Evolutionary conservation across 2,888 invertebrate species (phyloP), one percentile per base, ranked within the genome.

Genomic region (Drosophila subsilvestris): DNA sequence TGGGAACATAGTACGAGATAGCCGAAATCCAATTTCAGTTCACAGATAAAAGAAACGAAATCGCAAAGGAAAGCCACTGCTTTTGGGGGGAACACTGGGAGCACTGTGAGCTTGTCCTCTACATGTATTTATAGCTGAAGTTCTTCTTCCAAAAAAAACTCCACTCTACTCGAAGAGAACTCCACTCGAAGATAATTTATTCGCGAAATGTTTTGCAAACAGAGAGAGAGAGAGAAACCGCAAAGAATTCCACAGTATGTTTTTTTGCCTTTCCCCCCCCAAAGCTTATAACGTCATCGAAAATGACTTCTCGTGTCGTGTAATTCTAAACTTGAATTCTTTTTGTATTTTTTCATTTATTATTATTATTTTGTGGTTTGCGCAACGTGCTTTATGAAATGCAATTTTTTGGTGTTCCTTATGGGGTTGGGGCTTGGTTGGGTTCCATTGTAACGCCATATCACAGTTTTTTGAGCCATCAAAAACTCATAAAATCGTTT

Each of bases 401-500:
- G 83, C 83, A 80, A 72, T 78, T 70, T 63, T 47, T 29, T 51
- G 29, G 42, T 54, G 27, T 48, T 48, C 6, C n/a, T 25, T 43
- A 53, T 83, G 74, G 66, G 78, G 32, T 14, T 5, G 32, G 74
- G 66, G 78, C 12, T 12, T 5, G 32, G 14, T 4, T 6, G 12
- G 12, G 12, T 12, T 32, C 32, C 10, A 84, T 74, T 80, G 73
- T 70, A 86, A 77, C 51, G 65, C 53, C 66, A 66, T 78, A 75
- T 70, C 63, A 66, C 17, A 62, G 82, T 75, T 62, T 63, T 45
- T 70, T 71, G 83, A 65, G 73, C 71, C 75, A 80, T 83, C 76
- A 82, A 88, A 88, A 83, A 74, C 65, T 49, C 76, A 88, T 78
- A 67, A 78, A 86, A 78, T 86, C 83, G 56, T 83, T 83, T 83